A percentile compares a stretch with the other conserved stretches of the same genome.
Evolutionary conservation across 2,888 invertebrate genomes (phyloP).

Genomic region (Epirrita christyi): DNA sequence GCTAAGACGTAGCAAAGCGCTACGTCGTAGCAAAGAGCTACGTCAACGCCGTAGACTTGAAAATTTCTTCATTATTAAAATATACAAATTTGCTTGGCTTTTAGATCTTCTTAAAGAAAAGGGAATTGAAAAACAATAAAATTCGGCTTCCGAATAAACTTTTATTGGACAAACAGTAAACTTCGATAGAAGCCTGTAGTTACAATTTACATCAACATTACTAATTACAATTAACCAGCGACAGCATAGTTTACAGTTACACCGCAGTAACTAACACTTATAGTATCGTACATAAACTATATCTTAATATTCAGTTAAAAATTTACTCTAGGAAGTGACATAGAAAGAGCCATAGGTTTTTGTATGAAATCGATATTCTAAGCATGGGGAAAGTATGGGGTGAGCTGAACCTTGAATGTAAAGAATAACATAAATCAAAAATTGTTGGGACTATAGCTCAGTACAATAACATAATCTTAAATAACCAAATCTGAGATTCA

Average conservation of each 20-base stretch:
- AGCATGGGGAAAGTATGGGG: background rate
- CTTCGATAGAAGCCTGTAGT: slow-evolving; percentile 60
- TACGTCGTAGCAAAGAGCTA: too few species aligned
- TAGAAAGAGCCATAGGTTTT: slow-evolving; percentile 63
- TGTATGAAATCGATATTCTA: slow-evolving; percentile 52
- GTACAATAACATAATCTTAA: background rate
- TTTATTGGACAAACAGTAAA: slow-evolving; percentile 79
- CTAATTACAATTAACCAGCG: slow-evolving; percentile 70
- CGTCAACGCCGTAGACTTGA: too few species aligned
- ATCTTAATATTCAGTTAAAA: slow-evolving; percentile 28
- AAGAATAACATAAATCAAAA: slow-evolving; percentile 5
- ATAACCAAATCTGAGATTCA: slow-evolving; percentile 1
- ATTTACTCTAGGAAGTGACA: slow-evolving; percentile 74
- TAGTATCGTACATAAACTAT: slow-evolving; percentile 27
- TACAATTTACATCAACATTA: slow-evolving; percentile 74
- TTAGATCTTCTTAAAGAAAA: background rate
- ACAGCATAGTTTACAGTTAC: slow-evolving; percentile 39
- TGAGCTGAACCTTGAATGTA: background rate
- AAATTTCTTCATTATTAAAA: too few species aligned
- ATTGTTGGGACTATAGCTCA: background rate
- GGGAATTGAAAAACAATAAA: slow-evolving; percentile 56
- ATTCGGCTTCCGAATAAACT: slow-evolving; percentile 76
- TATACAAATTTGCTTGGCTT: too few species aligned
- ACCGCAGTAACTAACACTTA: slow-evolving; percentile 40
- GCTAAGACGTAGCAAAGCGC: too few species aligned